A percentile compares a stretch with the other conserved stretches of the same genome.
Evolutionary conservation across 2,113 vertebrate genomes (phyloP).

Genomic region (Chionomys nivalis): DNA sequence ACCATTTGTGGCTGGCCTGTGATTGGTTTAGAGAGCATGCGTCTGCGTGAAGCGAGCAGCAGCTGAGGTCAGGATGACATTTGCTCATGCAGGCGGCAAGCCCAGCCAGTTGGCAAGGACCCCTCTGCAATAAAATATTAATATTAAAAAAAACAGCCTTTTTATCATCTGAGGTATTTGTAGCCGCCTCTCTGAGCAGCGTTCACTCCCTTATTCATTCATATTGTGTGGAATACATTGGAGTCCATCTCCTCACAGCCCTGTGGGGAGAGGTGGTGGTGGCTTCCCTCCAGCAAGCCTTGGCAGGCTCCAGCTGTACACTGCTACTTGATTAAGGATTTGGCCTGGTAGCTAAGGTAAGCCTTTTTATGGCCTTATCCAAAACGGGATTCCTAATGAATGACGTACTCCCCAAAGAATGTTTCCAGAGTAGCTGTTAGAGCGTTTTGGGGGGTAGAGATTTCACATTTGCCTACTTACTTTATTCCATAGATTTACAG

Average conservation of each 20-base stretch:
- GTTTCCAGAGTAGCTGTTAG: slow-evolving; percentile 73
- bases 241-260: slow-evolving; percentile 54
- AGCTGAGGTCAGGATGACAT: slow-evolving; percentile 31
- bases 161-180: slow-evolving; percentile 50
- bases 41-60: not conserved
- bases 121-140: slow-evolving; percentile 54
- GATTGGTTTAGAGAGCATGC: not conserved
- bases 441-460: slow-evolving; percentile 67
- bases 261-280: slow-evolving; percentile 63
- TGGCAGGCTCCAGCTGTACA: slow-evolving; percentile 75
- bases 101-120: slow-evolving; percentile 56
- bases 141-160: slow-evolving; percentile 23
- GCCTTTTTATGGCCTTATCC: slow-evolving; percentile 76
- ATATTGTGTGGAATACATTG: slow-evolving; percentile 39
- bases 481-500: slow-evolving; percentile 64
- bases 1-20: not conserved
- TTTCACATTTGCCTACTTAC: slow-evolving; percentile 57
- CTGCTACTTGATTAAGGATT: slow-evolving; percentile 80
- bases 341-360: slow-evolving; percentile 81
- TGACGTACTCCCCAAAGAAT: slow-evolving; percentile 79
- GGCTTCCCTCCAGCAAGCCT: slow-evolving; percentile 77
- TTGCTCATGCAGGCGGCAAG: slow-evolving; percentile 33
- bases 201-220: slow-evolving; percentile 58
- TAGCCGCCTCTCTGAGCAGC: slow-evolving; percentile 37
- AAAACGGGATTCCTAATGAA: slow-evolving; percentile 80